A percentile compares a stretch with the other conserved stretches of the same genome.
phyloP scores from a whole-genome alignment of 1,140 invertebrate genomes.

The Hycleus phaleratus region DNA sequence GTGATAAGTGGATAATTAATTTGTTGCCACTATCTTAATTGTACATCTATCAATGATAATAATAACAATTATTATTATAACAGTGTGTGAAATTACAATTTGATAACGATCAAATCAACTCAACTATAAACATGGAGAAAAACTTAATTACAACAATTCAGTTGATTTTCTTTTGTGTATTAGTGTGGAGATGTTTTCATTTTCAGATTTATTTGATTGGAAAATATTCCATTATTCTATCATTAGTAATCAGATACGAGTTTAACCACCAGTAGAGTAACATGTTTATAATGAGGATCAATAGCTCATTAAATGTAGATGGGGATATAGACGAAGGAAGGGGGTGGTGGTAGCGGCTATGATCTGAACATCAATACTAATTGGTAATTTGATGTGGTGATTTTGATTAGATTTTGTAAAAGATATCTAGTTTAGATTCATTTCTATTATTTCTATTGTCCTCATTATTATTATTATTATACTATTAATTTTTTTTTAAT shows the following conservation, averaged over 20 bases:
- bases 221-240: too few relatives aligned
- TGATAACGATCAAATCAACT: too few relatives aligned
- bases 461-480: too few relatives aligned
- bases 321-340: too few relatives aligned
- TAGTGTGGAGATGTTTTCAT: too few relatives aligned
- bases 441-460: neutral
- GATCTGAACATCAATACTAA: constrained; percentile 37
- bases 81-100: neutral
- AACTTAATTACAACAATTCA: neutral
- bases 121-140: too few relatives aligned
- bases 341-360: constrained; percentile 7
- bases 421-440: neutral
- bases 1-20: constrained; percentile 15
- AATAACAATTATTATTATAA: constrained; percentile 6
- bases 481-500: too few relatives aligned
- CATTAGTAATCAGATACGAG: constrained; percentile 7
- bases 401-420: constrained; percentile 26
- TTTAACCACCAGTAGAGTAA: too few relatives aligned
- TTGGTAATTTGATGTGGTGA: constrained; percentile 36
- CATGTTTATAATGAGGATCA: constrained; percentile 29
- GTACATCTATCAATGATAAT: neutral
- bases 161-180: neutral
- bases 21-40: constrained; percentile 9
- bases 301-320: constrained; percentile 29
- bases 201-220: too few relatives aligned